phyloP scores from a whole-genome alignment of 2,888 invertebrate genomes.

The Stegana nigrithorax region DNA sequence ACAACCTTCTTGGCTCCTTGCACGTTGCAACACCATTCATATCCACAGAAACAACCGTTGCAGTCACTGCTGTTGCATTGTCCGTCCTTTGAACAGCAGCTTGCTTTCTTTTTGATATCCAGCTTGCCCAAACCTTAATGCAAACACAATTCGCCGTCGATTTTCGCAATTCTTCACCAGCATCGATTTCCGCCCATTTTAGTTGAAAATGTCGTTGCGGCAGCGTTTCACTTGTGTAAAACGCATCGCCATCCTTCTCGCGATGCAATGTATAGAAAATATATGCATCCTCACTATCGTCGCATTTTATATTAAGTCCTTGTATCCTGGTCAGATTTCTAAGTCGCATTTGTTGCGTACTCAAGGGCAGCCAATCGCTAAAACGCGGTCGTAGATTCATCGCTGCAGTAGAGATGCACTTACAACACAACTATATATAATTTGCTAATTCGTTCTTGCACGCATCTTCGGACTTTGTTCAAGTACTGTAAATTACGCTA shows the following conservation, averaged over 20 bases:
- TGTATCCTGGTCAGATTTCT: slow-evolving; percentile 83
- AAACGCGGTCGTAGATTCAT: slow-evolving; percentile 61
- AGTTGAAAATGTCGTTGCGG: slow-evolving; percentile 74
- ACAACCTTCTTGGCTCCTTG: slow-evolving; percentile 34
- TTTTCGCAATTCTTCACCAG: slow-evolving; percentile 71
- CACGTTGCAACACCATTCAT: too few species aligned
- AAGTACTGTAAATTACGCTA: too few species aligned
- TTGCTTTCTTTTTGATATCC: too few species aligned
- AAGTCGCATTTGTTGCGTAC: slow-evolving; percentile 86
- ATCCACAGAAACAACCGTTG: slow-evolving; percentile 27
- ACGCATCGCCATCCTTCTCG: slow-evolving; percentile 84
- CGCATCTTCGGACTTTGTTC: background rate
- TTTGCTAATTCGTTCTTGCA: background rate
- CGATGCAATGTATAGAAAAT: slow-evolving; percentile 85
- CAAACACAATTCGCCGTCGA: slow-evolving; percentile 68
- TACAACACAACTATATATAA: background rate
- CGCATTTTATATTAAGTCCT: slow-evolving; percentile 72
- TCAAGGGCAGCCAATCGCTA: slow-evolving; percentile 72
- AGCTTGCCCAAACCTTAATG: slow-evolving; percentile 65
- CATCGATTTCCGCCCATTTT: slow-evolving; percentile 85
- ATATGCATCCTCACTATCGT: slow-evolving; percentile 56
- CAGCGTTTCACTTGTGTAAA: slow-evolving; percentile 84
- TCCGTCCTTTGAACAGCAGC: background rate
- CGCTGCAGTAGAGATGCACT: background rate
- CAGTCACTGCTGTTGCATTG: slow-evolving; percentile 2